Percentiles rank a stretch among this genome's conserved stretches.
Evolutionary conservation across 2,888 invertebrate species (phyloP).

Genomic region (Monochamus alternatus): DNA sequence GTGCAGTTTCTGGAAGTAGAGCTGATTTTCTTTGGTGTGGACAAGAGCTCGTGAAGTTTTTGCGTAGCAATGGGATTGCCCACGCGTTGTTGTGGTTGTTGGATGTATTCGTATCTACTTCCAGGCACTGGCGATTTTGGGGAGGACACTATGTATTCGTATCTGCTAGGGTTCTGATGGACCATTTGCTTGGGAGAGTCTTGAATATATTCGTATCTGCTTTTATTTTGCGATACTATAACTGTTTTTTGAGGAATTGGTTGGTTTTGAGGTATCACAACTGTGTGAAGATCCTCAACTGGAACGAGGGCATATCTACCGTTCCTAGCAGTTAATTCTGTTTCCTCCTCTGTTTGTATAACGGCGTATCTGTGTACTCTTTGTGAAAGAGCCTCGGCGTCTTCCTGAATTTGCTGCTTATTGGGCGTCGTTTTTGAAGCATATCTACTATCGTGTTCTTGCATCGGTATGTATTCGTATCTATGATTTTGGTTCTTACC

Average conservation of each 20-base stretch:
- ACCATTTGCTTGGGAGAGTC: constrained; percentile 48
- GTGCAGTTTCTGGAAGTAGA: constrained; percentile 15
- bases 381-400: constrained; percentile 74
- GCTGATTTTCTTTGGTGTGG: constrained; percentile 75
- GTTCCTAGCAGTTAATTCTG: constrained; percentile 59
- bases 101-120: constrained; percentile 55
- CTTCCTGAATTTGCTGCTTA: constrained; percentile 68
- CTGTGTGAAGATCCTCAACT: constrained; percentile 58
- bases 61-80: constrained; percentile 82
- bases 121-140: constrained; percentile 39
- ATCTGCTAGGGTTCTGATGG: constrained; percentile 50
- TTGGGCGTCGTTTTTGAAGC: constrained; percentile 72
- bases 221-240: constrained; percentile 28
- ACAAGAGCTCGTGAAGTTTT: constrained; percentile 82
- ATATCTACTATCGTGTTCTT: constrained; percentile 63
- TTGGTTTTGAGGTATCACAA: constrained; percentile 32
- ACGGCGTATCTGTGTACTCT: constrained; percentile 74
- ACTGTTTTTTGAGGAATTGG: constrained; percentile 9
- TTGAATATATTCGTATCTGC: constrained; percentile 61
- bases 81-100: constrained; percentile 60
- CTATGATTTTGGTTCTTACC: constrained; percentile 59
- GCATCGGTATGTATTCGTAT: constrained; percentile 75
- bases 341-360: constrained; percentile 78
- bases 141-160: constrained; percentile 60
- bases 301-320: constrained; percentile 65